These are phyloP conservation scores for Cantharis rustica DNA, from an alignment of 2,888 invertebrate genomes.

Conservation along the genomic window DNA sequence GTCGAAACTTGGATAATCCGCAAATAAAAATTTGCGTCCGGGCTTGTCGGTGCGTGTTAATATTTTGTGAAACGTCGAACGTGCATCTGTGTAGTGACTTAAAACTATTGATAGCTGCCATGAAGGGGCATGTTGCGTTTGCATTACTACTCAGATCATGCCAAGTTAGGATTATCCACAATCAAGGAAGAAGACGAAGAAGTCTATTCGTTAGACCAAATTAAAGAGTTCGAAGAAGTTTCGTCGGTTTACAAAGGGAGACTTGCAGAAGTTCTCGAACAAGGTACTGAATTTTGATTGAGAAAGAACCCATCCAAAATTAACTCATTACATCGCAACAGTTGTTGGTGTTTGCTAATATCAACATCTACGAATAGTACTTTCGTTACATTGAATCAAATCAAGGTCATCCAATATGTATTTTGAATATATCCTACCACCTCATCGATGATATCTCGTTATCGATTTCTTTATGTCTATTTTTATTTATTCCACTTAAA, in stretches of 20 bases:
- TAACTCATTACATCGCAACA: background rate
- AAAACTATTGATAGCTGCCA: constrained; percentile 30
- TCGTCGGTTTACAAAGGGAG: constrained; percentile 78
- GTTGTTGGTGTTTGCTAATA: background rate
- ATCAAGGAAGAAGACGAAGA: constrained; percentile 61
- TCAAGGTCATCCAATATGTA: background rate
- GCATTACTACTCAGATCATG: constrained; percentile 83
- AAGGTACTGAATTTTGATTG: constrained; percentile 57
- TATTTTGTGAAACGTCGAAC: background rate
- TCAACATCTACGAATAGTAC: background rate
- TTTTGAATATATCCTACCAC: background rate
- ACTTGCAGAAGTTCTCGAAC: constrained; percentile 71
- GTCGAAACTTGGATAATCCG: background rate
- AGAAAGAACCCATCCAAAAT: background rate
- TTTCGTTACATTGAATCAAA: background rate
- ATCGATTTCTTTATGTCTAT: background rate
- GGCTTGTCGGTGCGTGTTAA: background rate
- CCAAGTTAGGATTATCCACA: constrained; percentile 64
- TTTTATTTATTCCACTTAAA: background rate
- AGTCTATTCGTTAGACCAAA: constrained; percentile 81
- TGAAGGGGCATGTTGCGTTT: constrained; percentile 76
- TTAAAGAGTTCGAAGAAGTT: constrained; percentile 84
- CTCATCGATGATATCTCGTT: background rate
- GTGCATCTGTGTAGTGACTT: background rate
- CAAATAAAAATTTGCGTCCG: background rate